Conservation (phyloP, 2,113 vertebrate species). For the Vimba vimba region DNA sequence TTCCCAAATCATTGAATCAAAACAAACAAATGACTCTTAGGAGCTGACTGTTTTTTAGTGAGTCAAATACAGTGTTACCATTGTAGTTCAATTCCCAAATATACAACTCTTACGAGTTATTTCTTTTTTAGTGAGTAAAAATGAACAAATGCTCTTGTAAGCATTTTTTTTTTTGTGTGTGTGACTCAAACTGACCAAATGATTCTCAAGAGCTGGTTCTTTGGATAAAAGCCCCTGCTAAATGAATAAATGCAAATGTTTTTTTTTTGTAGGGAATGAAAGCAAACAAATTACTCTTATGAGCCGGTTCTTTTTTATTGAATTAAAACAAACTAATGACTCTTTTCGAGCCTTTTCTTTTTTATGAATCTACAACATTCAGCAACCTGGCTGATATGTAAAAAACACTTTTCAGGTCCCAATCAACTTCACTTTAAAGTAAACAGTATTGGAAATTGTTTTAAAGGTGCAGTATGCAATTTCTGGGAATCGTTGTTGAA, state of each 20-base stretch:
- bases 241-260: background rate
- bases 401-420: background rate
- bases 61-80: background rate
- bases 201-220: background rate
- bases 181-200: background rate
- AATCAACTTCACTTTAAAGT: background rate
- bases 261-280: background rate
- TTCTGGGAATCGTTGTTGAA: too few relatives aligned
- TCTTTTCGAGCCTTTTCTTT: background rate
- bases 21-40: background rate
- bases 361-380: too few relatives aligned
- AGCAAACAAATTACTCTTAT: background rate
- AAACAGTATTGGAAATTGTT: too few relatives aligned
- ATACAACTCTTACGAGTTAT: background rate
- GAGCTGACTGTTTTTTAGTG: background rate
- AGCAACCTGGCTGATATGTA: too few relatives aligned
- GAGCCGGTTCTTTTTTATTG: too few relatives aligned
- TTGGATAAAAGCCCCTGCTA: background rate
- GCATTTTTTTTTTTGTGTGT: background rate
- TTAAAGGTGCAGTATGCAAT: too few relatives aligned
- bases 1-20: background rate
- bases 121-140: background rate
- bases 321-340: background rate
- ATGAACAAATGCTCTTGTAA: background rate
- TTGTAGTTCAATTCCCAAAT: background rate